A percentile compares a stretch with the other conserved stretches of the same genome.
Conservation (phyloP, 2,113 vertebrate genomes). For the Urocitellus parryii region DNA sequence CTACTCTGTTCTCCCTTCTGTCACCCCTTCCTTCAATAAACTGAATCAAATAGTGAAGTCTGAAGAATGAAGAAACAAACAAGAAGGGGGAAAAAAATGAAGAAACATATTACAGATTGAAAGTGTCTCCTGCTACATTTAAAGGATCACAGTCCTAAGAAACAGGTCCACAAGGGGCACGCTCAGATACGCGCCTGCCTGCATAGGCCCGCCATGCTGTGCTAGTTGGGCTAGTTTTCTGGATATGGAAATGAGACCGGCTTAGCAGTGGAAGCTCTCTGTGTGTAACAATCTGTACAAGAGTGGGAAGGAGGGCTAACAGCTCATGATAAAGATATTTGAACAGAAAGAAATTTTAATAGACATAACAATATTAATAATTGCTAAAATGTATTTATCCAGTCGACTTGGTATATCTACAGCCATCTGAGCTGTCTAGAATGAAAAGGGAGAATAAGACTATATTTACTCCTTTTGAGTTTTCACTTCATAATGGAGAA, state of each 20-base stretch:
- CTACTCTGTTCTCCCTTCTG: not conserved
- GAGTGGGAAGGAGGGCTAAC: not conserved
- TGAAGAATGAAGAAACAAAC: not conserved
- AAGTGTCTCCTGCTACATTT: not conserved
- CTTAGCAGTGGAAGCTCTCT: not conserved
- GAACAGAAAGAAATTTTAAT: not conserved
- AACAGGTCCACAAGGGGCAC: not conserved
- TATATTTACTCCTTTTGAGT: not conserved
- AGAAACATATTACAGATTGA: not conserved
- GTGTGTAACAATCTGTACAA: not conserved
- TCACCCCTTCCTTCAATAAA: constrained; percentile 1
- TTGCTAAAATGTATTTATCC: not conserved
- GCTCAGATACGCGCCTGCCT: not conserved
- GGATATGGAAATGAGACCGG: not conserved
- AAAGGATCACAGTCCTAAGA: not conserved
- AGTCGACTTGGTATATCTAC: not conserved
- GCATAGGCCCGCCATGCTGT: no score
- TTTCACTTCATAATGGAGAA: not conserved
- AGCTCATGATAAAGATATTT: constrained; percentile 1
- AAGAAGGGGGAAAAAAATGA: not conserved
- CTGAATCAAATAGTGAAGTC: not conserved
- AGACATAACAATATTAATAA: not conserved
- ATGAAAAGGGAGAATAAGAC: not conserved
- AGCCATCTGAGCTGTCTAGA: not conserved
- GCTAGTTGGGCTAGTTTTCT: no score